phyloP scores from a whole-genome alignment of 2,888 invertebrate species.

The Odontomyia ornata region DNA sequence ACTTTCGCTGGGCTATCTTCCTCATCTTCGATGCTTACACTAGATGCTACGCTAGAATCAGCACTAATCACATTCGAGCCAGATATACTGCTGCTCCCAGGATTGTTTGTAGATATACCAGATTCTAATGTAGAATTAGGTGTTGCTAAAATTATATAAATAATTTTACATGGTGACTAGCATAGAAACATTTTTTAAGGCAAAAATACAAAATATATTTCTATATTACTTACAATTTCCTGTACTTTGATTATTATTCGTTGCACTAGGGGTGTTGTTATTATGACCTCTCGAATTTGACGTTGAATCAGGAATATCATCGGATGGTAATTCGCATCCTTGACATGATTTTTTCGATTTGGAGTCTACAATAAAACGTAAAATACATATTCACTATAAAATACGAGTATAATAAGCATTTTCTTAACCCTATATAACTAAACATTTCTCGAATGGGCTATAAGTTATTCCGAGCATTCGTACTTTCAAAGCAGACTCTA shows the following conservation, averaged over 20 bases:
- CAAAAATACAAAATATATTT: no score
- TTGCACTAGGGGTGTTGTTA: conserved; percentile 83
- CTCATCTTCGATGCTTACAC: conserved; percentile 64
- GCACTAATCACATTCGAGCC: conserved; percentile 66
- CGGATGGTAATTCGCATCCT: conserved; percentile 80
- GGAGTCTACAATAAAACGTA: conserved; percentile 59
- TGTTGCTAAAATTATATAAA: conserved; percentile 59
- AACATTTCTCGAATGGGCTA: no score
- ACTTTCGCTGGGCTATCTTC: conserved; percentile 62
- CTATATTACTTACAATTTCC: conserved; percentile 63
- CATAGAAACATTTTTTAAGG: no score
- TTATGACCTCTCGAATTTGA: conserved; percentile 74
- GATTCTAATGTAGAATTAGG: conserved; percentile 64
- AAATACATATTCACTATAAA: no score
- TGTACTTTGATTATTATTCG: conserved; percentile 73
- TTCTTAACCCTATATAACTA: no score
- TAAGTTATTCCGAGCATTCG: no score
- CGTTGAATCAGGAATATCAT: conserved; percentile 75
- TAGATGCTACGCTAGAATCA: conserved; percentile 66
- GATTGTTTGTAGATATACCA: conserved; percentile 69
- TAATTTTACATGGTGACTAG: not conserved
- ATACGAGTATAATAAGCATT: no score
- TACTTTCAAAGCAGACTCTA: no score
- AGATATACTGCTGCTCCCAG: conserved; percentile 76
- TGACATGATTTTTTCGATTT: conserved; percentile 76